A percentile compares a stretch with the other conserved stretches of the same genome.
These are phyloP conservation scores for Cossypha polioptera DNA, from an alignment of 2,797 vertebrate genomes.

Conservation along the genomic window DNA sequence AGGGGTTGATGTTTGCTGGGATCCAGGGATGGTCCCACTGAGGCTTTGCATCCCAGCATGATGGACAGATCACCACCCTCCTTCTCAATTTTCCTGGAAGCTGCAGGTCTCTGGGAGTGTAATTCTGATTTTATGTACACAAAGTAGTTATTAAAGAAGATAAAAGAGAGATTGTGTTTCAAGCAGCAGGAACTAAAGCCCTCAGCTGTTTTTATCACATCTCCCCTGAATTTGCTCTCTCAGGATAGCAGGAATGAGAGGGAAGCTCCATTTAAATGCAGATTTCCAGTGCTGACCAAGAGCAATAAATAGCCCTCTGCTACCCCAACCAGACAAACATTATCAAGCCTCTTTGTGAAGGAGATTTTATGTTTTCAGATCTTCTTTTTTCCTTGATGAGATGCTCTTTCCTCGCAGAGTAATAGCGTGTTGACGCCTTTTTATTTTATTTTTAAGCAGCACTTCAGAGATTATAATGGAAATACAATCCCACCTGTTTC, in stretches of 20 bases:
- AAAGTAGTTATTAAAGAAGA: conserved; percentile 39
- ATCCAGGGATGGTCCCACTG: neutral
- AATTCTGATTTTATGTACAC: neutral
- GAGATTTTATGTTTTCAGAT: neutral
- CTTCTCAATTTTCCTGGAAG: neutral
- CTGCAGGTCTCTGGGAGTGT: neutral
- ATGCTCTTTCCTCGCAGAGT: conserved; percentile 10
- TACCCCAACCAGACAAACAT: neutral
- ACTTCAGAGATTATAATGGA: conserved; percentile 8
- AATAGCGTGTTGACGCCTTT: neutral
- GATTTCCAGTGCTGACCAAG: conserved; percentile 40
- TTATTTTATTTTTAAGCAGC: conserved; percentile 50
- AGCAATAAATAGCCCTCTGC: conserved; percentile 37
- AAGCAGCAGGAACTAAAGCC: conserved; percentile 5
- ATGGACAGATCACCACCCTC: neutral
- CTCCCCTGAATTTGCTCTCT: conserved; percentile 13
- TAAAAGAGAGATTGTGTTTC: conserved; percentile 27
- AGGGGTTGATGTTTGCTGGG: neutral
- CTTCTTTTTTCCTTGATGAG: neutral
- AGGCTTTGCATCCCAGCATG: neutral
- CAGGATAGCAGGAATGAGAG: conserved; percentile 5
- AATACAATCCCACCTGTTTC: conserved; percentile 13
- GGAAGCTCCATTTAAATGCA: conserved; percentile 61
- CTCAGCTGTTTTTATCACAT: neutral
- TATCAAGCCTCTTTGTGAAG: conserved; percentile 23